Percentiles rank a stretch among this genome's conserved stretches.
Conservation (phyloP, 2,797 vertebrate genomes). For the Sphenopsis melanotis region DNA sequence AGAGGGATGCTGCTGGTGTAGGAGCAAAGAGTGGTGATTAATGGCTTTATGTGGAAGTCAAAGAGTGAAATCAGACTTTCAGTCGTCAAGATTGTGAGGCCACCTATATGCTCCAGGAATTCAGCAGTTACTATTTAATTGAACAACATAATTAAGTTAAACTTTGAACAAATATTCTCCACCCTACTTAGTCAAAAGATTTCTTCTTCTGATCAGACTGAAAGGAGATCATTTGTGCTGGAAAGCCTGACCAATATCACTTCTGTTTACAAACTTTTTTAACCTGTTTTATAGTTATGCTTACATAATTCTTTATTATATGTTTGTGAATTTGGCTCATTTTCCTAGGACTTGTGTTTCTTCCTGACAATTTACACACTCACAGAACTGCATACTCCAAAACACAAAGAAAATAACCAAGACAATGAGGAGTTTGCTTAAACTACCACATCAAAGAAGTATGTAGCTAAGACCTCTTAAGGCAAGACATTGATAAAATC, state of each 20-base stretch:
- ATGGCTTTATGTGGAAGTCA: neutral
- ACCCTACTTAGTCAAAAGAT: neutral
- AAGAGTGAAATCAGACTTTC: neutral
- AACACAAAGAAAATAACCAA: neutral
- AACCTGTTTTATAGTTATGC: neutral
- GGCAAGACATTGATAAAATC: neutral
- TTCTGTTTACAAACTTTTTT: neutral
- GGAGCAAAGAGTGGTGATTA: neutral
- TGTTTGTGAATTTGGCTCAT: neutral
- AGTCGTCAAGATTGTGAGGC: rapidly evolving
- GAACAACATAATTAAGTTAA: neutral
- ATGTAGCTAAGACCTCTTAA: neutral
- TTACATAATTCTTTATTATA: neutral
- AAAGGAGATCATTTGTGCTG: neutral
- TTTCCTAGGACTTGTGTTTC: neutral
- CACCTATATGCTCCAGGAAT: neutral
- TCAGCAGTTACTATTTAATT: neutral
- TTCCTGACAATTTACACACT: neutral
- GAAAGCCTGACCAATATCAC: neutral
- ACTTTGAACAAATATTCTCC: neutral
- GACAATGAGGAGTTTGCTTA: neutral
- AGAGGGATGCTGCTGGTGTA: neutral
- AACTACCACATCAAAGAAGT: neutral
- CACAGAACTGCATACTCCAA: neutral
- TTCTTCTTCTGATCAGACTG: neutral